Percentiles rank a stretch among this genome's conserved stretches.
Evolutionary conservation across 1,140 invertebrate genomes (phyloP).

Genomic region (Cotesia chilonis): DNA sequence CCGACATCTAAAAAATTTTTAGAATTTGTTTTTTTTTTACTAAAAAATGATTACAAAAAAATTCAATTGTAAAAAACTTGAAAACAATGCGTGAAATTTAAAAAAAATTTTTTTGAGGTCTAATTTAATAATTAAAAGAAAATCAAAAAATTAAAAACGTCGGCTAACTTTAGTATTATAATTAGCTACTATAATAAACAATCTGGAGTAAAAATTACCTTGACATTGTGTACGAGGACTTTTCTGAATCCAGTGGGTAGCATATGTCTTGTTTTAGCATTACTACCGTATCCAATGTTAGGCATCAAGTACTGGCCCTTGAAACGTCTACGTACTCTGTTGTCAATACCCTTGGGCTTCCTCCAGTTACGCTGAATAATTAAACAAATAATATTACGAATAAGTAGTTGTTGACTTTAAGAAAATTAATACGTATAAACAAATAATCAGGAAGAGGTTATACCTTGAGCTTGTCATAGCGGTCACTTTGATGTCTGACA

Average conservation of each 20-base stretch:
- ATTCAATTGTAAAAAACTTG: no score
- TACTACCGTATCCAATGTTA: constrained; percentile 98
- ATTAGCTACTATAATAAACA: no score
- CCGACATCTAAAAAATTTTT: no score
- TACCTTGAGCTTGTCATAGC: constrained; percentile 94
- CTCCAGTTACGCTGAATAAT: constrained; percentile 81
- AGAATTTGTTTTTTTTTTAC: no score
- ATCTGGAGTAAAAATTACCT: constrained; percentile 65
- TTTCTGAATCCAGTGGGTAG: constrained; percentile 97
- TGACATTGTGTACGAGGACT: constrained; percentile 86
- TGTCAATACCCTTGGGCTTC: constrained; percentile 99
- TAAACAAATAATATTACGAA: constrained; percentile 33
- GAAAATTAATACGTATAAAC: constrained; percentile 34
- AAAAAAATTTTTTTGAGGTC: background rate
- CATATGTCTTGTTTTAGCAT: constrained; percentile 93
- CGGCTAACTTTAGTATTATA: no score
- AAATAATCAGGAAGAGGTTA: constrained; percentile 20
- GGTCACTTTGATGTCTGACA: constrained; percentile 95
- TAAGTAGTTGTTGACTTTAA: background rate
- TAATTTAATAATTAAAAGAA: no score
- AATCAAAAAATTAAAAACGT: no score
- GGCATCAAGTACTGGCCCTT: constrained; percentile 99
- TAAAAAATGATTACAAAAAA: no score
- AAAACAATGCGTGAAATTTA: background rate
- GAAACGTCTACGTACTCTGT: constrained; percentile 96